These are phyloP conservation scores for Tympanuchus pallidicinctus DNA, from an alignment of 2,113 vertebrate genomes.

Conservation along the genomic window DNA sequence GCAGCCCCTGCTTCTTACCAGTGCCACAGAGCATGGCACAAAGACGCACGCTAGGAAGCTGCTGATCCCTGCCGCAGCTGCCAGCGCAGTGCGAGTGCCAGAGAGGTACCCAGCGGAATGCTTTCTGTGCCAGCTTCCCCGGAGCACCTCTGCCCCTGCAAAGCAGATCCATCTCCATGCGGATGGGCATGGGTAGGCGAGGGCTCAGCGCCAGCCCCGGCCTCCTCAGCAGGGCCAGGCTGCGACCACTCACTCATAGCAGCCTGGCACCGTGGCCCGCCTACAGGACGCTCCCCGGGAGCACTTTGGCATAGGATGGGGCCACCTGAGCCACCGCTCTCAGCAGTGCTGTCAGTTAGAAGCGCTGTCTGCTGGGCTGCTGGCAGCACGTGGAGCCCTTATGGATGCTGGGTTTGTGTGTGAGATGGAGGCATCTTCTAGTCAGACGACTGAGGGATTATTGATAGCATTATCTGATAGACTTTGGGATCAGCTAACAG, in stretches of 20 bases:
- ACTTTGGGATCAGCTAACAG: not conserved
- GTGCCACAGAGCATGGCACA: too few relatives aligned
- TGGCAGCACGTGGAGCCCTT: not conserved
- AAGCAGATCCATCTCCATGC: not conserved
- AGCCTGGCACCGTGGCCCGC: not conserved
- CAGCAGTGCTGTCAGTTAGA: not conserved
- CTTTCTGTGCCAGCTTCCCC: not conserved
- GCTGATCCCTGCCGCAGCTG: not conserved
- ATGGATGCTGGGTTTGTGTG: not conserved
- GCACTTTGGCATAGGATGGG: not conserved
- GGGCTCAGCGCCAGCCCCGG: not conserved
- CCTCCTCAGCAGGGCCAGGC: not conserved
- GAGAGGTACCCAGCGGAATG: not conserved
- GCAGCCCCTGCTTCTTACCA: not conserved
- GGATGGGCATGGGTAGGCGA: not conserved
- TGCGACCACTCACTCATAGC: not conserved
- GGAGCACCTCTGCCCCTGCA: not conserved
- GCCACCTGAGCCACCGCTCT: not conserved
- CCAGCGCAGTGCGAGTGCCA: not conserved
- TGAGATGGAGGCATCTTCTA: not conserved
- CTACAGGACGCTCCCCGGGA: not conserved
- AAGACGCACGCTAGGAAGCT: not conserved
- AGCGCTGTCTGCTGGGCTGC: not conserved
- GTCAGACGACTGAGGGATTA: not conserved
- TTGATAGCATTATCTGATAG: not conserved